Conservation (phyloP, 2,888 invertebrate genomes). For the Anorthoa munda region DNA sequence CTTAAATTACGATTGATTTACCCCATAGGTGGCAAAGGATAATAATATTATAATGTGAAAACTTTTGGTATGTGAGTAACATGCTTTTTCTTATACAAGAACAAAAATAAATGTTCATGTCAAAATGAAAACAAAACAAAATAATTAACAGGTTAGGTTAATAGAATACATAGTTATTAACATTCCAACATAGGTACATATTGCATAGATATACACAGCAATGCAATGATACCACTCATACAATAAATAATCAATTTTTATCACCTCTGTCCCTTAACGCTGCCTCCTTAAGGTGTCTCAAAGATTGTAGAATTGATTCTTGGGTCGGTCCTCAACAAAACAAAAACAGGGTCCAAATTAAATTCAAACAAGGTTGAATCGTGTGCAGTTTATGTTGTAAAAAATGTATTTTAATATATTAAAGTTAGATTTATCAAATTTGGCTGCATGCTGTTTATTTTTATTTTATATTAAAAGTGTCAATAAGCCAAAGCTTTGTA, state of each 20-base stretch:
- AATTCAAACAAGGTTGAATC: constrained; percentile 66
- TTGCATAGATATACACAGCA: constrained; percentile 61
- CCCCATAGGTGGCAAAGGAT: constrained; percentile 20
- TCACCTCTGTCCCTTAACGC: constrained; percentile 83
- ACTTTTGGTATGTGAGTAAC: constrained; percentile 35
- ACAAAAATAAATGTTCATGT: constrained; percentile 44
- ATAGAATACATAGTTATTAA: constrained; percentile 55
- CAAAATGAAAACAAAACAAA: constrained; percentile 38
- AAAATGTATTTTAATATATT: constrained; percentile 60
- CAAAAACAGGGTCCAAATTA: constrained; percentile 78
- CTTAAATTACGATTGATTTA: constrained; percentile 20
- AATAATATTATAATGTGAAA: constrained; percentile 9
- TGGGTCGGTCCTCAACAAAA: constrained; percentile 84
- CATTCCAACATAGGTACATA: constrained; percentile 54
- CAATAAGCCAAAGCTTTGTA: constrained; percentile 52
- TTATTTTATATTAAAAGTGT: constrained; percentile 41
- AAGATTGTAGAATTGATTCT: constrained; percentile 83
- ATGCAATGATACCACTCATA: constrained; percentile 70
- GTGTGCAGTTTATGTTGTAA: constrained; percentile 69
- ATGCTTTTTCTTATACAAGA: constrained; percentile 56
- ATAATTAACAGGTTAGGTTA: constrained; percentile 42
- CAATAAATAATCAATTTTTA: constrained; percentile 73
- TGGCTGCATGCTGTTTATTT: constrained; percentile 61
- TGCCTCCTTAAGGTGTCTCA: constrained; percentile 84
- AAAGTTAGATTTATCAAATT: constrained; percentile 60